Percentiles rank a stretch among this genome's conserved stretches.
phyloP scores from a whole-genome alignment of 2,888 invertebrate genomes.

The Cremastinae sp. region DNA sequence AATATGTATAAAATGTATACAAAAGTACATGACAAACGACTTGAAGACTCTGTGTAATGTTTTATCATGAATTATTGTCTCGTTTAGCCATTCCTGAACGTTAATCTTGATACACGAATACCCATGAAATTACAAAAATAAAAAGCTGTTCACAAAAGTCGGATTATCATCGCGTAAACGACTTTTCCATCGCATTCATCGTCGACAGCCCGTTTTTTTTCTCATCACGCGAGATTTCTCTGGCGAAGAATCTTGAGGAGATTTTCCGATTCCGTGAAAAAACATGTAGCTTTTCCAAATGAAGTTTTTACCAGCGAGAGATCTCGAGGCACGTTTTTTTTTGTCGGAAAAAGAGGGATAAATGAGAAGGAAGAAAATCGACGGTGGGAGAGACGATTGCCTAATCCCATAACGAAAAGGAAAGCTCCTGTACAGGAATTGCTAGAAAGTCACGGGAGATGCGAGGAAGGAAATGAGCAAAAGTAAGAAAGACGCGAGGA shows the following conservation, averaged over 20 bases:
- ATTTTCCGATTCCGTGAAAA: slow-evolving; percentile 36
- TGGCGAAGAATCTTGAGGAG: slow-evolving; percentile 21
- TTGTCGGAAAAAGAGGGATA: slow-evolving; percentile 24
- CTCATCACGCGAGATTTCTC: slow-evolving; percentile 3
- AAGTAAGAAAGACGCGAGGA: slow-evolving; percentile 1
- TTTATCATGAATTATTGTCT: too few species aligned
- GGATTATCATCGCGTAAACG: background rate
- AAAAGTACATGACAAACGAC: too few species aligned
- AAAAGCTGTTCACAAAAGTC: too few species aligned
- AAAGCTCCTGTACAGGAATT: slow-evolving; percentile 63
- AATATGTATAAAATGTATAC: too few species aligned
- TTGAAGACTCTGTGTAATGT: too few species aligned
- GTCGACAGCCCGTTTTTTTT: background rate
- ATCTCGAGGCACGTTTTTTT: slow-evolving; percentile 15
- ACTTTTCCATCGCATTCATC: too few species aligned
- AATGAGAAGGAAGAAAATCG: slow-evolving; percentile 49
- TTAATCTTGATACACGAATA: too few species aligned
- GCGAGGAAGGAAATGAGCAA: too few species aligned
- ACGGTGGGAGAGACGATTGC: slow-evolving; percentile 64
- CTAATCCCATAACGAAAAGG: slow-evolving; percentile 74
- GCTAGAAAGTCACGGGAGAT: slow-evolving; percentile 21
- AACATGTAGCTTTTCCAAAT: slow-evolving; percentile 35
- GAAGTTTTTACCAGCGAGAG: slow-evolving; percentile 54
- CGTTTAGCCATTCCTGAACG: too few species aligned
- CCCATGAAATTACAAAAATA: too few species aligned